Base-by-base conservation (phyloP, 2,888 invertebrate genomes). In the Hipparchia semele region DNA sequence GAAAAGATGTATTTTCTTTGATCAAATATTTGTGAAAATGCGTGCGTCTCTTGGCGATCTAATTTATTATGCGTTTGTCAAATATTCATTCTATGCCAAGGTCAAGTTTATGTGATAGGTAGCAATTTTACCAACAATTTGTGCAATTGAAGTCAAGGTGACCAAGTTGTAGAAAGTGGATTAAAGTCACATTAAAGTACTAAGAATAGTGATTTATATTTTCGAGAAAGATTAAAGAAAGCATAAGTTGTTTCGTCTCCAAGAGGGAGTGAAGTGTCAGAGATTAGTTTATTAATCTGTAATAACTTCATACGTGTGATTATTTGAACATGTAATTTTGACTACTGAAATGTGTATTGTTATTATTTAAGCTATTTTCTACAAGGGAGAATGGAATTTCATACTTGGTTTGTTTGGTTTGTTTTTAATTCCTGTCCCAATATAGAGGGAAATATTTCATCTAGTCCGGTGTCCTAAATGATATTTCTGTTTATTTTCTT, bases 121-220 rank as follows among this genome's bases (percentile, higher is more conserved):
- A 65, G 51, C 53, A 65, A 53, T 53, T 65, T 65, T 51, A 53
- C 33, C 12, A 64, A 33, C 65, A 53, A 51, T 65, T 65, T 53
- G 12, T 65, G 65, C 53, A 33, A 65, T 65, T 53, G 65, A 53
- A 23, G 53, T 65, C 65, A 65, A 12, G 65, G 65, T 65, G 53
- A 67, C 67, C 39, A 39, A 4, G 39, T 4, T 39, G 39, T 39
- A 39, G 39, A 39, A 39, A 39, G 39, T 39, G 39, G 56, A n/a
- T 58, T 13, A 13, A n/a, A 13, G n/a, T n/a, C n/a, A n/a, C n/a
- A n/a, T n/a, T n/a, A n/a, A 13, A 13, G 58, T 13, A 58, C 7
- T 7, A 58, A 7, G 8, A 58, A 56, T n/a, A 13, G 13, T 13
- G n/a, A 13, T 6, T 53, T 3, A 10, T 7, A 56, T 7, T 13